A percentile compares a stretch with the other conserved stretches of the same genome.
Conservation (phyloP, 2,113 vertebrate genomes). For the Mionectes macconnelli region DNA sequence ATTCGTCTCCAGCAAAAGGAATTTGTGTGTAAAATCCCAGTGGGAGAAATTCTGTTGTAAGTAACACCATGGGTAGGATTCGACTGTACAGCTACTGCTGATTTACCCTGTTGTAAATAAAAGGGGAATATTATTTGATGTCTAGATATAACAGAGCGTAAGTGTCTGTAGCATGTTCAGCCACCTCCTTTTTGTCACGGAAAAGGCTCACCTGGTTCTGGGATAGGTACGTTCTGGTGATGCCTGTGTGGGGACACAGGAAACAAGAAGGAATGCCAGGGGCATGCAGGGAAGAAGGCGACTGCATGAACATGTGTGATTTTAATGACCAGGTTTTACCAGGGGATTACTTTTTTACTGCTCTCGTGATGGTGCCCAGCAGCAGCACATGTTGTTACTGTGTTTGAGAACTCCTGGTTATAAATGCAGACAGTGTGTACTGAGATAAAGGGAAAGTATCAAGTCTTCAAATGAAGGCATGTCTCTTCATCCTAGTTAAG, state of each 20-base stretch:
- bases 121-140: neutral
- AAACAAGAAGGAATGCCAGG: conserved; percentile 80
- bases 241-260: conserved; percentile 84
- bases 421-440: neutral
- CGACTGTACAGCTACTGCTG: neutral
- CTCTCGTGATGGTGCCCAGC: neutral
- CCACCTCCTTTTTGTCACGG: conserved; percentile 77
- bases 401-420: neutral
- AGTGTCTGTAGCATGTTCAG: neutral
- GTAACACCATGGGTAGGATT: neutral
- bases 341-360: neutral
- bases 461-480: neutral
- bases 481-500: neutral
- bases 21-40: neutral
- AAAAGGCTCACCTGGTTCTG: conserved; percentile 78
- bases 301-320: neutral
- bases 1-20: neutral
- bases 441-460: neutral
- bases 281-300: conserved; percentile 80
- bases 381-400: neutral
- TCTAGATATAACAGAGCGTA: neutral
- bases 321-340: neutral
- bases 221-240: conserved; percentile 80
- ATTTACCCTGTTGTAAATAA: neutral
- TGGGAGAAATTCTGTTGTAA: neutral